Base-by-base conservation (phyloP, 2,113 vertebrate genomes). In the Aspiorhynchus laticeps region DNA sequence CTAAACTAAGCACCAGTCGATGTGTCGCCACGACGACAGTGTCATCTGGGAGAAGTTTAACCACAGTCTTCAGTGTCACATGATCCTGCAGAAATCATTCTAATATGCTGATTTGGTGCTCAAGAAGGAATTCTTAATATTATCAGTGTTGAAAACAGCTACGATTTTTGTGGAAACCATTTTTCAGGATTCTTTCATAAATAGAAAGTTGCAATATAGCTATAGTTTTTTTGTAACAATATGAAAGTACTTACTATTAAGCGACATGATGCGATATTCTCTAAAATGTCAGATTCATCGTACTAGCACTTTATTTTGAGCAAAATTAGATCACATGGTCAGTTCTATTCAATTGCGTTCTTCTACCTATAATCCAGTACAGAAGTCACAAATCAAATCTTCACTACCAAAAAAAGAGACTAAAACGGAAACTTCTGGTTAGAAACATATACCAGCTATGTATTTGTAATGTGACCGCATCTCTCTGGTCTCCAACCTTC, bases 21-120 rank as follows among this genome's bases (percentile, higher is more conserved):
- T 38, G 15, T 3, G 77, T 69, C 65, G n/a, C 24, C 86, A 76
- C 41, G 17, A 65, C 24, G 41, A 83, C 71, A 48, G 51, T 31
- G 69, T 76, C 59, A 69, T 75, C 61, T 56, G 71, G 51, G 59
- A 75, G 61, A 41, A 88, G 53, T 36, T 41, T 65, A 88, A 83
- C 31, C 77, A 78, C 48, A 24, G 36, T 38, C 33, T 38, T 71
- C 28, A 17, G 14, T 17, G 65, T 67, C 65, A 33, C 28, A 33
- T 67, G 28, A 69, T 19, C 15, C 28, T 33, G 31, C 5, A 74
- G 36, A 38, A 73, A 74, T n/a, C 21, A 38, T 7, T 74, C 21
- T 14, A 41, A 41, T 41, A 43, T 43, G 10, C 36, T n/a, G 36
- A 74, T 41, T 21, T 31, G 63, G 11, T 67, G 26, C 59, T 26